Evolutionary conservation across 2,797 vertebrate genomes (phyloP), one percentile per base, ranked within the genome.

Genomic region (Acropternis orthonyx): DNA sequence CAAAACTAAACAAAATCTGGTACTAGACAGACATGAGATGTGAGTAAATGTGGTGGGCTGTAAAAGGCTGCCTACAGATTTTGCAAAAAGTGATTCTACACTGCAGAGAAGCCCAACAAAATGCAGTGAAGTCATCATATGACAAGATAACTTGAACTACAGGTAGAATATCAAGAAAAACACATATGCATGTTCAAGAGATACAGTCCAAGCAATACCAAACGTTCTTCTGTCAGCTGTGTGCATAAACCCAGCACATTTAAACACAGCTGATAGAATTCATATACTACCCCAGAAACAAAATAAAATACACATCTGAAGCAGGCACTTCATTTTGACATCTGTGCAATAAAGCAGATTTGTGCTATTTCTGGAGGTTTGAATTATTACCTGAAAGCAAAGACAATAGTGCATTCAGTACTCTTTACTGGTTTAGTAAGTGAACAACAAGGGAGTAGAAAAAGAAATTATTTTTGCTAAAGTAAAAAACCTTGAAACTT

Each of bases 1-100:
- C 7, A 73, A 69, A 88, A 49, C 0, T 22, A 63, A 88, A 67
- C 36, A 68, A 77, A 63, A 32, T 28, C 20, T 55, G 55, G 24
- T 48, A 19, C 28, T 44, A 39, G n/a, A 39, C 10, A 76, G 59
- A 37, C 3, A 27, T 8, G 26, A 79, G 12, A 61, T 49, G 8
- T 0, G 0, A 71, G 15, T 89, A 73, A 46, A 55, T 23, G 4
- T 39, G 24, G 14, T 7, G 16, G 46, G 28, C 26, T 58, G 32
- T 48, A 73, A 71, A 89, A 83, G 18, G 7, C 55, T 51, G 48
- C 51, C 32, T 43, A 12, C 51, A 43, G 22, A 37, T 59, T 82
- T 67, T 61, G 26, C 9, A 54, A 12, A 51, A 65, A 51, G 20
- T 36, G 8, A 14, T 80, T 59, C 44, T 59, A 14, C 7, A 6